Evolutionary conservation across 2,113 vertebrate genomes (phyloP), one percentile per base, ranked within the genome.

Genomic region (Rattus rattus): DNA sequence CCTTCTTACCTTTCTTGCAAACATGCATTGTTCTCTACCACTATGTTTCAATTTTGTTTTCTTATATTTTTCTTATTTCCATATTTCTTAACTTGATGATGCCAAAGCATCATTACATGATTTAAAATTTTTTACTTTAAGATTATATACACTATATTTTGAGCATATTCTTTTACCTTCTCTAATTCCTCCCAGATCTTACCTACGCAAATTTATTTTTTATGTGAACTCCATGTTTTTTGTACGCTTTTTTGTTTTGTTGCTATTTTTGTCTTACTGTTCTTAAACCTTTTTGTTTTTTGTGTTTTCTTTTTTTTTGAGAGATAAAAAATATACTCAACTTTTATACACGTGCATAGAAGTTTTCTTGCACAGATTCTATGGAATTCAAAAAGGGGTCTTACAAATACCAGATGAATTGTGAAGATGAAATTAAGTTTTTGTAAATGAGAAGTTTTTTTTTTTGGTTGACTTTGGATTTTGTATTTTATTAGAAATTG

Each of bases 31-130:
- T 96, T 88, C 83, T 87, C 88, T 91, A 59, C 11, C 33, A 92
- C 80, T 95, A 4, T 26, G 17, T 86, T 96, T 96, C 49, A 0
- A 85, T 79, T 94, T 26, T 88, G 24, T 72, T 24, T 88, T 93
- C 95, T 96, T 83, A 76, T 0, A 39, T 20, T 83, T 79, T 52
- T 63, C 11, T 6, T 91, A 70, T 56, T 47, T 92, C 3, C 8
- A 19, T 79, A 43, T 94, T 97, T 97, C 86, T 95, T 47, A 91
- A 69, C 5, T 1, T 72, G 13, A 86, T 72, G 95, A 59, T n/a
- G 70, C 14, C 39, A 95, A 93, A 87, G 76, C 93, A 72, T 72
- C 86, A 12, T 76, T 54, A 81, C 59, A 65, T 36, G 77, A 17
- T 96, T 76, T 43, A 43, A 43, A 92, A 88, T 4, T 79, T 67